Evolutionary conservation across 1,140 invertebrate genomes (phyloP), one percentile per base, ranked within the genome.

Genomic region (Apis cerana): DNA sequence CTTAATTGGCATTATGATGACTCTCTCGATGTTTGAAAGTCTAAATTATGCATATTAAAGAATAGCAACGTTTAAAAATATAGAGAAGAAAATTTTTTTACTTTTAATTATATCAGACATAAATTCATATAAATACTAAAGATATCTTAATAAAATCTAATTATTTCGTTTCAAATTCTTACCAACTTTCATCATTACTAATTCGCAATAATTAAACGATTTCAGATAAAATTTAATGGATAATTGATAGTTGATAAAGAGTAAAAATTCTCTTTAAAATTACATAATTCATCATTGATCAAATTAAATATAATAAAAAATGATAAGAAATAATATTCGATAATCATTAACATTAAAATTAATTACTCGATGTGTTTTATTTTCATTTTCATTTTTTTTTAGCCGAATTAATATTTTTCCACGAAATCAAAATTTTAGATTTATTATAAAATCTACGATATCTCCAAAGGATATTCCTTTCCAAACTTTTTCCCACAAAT

Each of bases 1-100:
- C 27, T 43, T 58, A 74, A 74, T 74, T 74, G 13, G 12, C 33
- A 10, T 74, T 74, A 27, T n/a, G 56, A 58, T 50, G 19, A 54
- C 69, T 71, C n/a, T 17, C 10, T 15, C 3, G 17, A 13, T 15
- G 13, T 74, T 33, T n/a, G 5, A 43, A 74, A 58, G 21, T n/a
- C 56, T 15, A 15, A 27, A 43, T 59, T 59, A 74, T 43, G 13
- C 56, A 43, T n/a, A 33, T 74, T 21, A n/a, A 43, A 48, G 27
- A 58, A 21, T 59, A 43, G 48, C 59, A 43, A 48, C 56, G 27
- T 27, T n/a, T 17, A 1, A 54, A 13, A 19, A 27, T 13, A 27
- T 9, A 33, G 19, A 1, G 9, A 54, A 27, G 61, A 15, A 65
- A 27, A 43, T 23, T 27, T 21, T 8, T 50, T 1, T 12, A 15